Conservation (phyloP, 2,797 vertebrate species). For the Antennarius maculatus region DNA sequence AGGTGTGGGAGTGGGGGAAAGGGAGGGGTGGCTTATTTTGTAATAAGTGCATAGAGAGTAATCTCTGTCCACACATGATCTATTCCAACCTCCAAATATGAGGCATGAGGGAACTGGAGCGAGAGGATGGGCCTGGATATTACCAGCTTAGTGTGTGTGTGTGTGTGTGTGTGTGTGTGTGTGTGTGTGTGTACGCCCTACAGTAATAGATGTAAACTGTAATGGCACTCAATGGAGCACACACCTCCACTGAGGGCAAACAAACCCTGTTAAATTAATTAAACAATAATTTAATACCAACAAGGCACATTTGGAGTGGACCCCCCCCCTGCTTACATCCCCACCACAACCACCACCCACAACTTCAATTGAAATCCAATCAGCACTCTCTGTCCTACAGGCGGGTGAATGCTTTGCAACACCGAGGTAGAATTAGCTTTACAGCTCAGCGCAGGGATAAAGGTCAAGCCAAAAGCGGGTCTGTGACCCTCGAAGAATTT, state of each 20-base stretch:
- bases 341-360: too few relatives aligned
- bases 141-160: slow-evolving; percentile 23
- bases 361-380: too few relatives aligned
- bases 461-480: slow-evolving; percentile 53
- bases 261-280: too few relatives aligned
- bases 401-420: not conserved
- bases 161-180: not conserved
- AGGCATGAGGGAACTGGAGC: slow-evolving; percentile 9
- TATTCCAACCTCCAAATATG: slow-evolving; percentile 56
- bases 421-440: slow-evolving; percentile 28
- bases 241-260: too few relatives aligned
- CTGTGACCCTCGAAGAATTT: slow-evolving; percentile 45
- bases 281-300: too few relatives aligned
- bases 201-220: not conserved
- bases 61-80: slow-evolving; percentile 31
- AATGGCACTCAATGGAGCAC: too few relatives aligned
- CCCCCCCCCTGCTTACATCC: too few relatives aligned
- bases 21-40: slow-evolving; percentile 28
- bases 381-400: too few relatives aligned
- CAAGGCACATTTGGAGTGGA: too few relatives aligned
- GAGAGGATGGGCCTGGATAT: slow-evolving; percentile 21
- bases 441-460: slow-evolving; percentile 6
- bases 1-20: not conserved
- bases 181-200: not conserved
- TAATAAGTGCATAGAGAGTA: slow-evolving; percentile 14